A percentile compares a stretch with the other conserved stretches of the same genome.
phyloP scores from a whole-genome alignment of 2,113 vertebrate species.

The Nymphicus hollandicus region DNA sequence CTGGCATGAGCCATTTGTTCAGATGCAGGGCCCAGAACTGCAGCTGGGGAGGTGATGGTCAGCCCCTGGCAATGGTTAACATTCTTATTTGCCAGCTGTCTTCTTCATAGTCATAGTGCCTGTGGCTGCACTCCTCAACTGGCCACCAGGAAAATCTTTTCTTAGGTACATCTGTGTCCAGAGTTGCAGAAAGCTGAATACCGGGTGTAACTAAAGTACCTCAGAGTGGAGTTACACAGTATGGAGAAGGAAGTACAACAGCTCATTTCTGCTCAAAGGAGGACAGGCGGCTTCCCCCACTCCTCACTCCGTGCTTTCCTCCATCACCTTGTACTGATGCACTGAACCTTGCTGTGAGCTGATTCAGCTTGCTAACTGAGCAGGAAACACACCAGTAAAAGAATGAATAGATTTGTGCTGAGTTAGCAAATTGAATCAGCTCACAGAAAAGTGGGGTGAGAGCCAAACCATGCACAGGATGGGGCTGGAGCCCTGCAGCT shows the following conservation, averaged over 20 bases:
- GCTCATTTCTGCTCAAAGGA: not conserved
- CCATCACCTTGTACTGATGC: not conserved
- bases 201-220: not conserved
- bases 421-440: not conserved
- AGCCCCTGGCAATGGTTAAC: not conserved
- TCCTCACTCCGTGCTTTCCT: accelerated
- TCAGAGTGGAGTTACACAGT: not conserved
- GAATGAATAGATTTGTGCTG: not conserved
- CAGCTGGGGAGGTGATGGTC: not conserved
- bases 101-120: not conserved
- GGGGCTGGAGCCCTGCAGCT: not conserved
- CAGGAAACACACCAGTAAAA: not conserved
- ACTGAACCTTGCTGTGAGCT: not conserved
- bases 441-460: not conserved
- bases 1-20: not conserved
- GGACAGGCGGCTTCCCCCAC: not conserved
- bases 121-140: not conserved
- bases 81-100: not conserved
- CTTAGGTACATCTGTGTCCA: not conserved
- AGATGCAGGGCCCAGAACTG: not conserved
- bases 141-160: not conserved
- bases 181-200: not conserved
- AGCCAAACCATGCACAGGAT: not conserved
- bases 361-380: not conserved
- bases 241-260: not conserved